phyloP scores from a whole-genome alignment of 2,888 invertebrate species.

The Platycnemis pennipes region DNA sequence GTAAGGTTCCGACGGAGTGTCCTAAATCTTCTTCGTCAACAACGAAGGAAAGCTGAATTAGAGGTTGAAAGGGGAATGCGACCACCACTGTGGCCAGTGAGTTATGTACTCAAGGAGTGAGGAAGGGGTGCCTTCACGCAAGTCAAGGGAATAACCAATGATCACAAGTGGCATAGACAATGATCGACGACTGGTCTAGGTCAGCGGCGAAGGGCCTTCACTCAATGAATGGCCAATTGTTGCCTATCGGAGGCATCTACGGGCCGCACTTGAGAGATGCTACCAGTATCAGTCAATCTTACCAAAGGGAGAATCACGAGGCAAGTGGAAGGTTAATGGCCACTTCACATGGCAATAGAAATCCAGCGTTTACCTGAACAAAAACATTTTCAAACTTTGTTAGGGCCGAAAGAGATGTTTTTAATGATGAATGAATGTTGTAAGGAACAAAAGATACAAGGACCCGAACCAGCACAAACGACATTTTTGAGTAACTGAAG shows the following conservation, averaged over 20 bases:
- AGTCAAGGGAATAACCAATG: not conserved
- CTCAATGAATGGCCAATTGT: slow-evolving; percentile 2
- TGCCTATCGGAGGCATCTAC: not conserved
- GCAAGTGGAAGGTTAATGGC: not conserved
- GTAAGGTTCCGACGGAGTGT: no score
- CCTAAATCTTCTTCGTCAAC: no score
- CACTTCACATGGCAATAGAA: not conserved
- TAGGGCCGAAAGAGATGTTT: not conserved
- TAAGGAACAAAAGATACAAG: not conserved
- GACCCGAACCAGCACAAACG: no score
- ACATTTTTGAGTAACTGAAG: no score
- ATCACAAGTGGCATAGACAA: not conserved
- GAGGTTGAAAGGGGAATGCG: no score
- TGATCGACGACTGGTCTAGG: not conserved
- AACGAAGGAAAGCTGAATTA: no score
- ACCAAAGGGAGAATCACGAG: not conserved
- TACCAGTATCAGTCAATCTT: not conserved
- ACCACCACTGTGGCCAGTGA: no score
- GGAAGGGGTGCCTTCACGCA: not conserved
- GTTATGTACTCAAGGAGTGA: not conserved
- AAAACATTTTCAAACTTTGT: not conserved
- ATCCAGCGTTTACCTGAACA: not conserved
- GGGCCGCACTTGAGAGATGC: not conserved
- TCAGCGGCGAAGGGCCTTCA: not conserved
- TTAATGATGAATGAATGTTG: not conserved